Evolutionary conservation across 2,113 vertebrate genomes (phyloP).

Genomic region (Platysternon megacephalum): DNA sequence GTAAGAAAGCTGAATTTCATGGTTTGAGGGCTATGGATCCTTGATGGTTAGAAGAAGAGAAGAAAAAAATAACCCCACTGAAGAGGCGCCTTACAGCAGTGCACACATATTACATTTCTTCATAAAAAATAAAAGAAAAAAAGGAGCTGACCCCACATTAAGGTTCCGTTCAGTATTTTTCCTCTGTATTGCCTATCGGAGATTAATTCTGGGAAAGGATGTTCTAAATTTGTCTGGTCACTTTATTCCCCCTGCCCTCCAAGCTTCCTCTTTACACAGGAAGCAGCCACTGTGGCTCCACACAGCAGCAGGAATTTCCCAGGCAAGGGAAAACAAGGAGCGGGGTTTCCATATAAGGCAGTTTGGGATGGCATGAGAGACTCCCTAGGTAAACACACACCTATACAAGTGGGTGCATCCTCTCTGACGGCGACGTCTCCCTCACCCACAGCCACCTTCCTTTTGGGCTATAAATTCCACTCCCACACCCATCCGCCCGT

Average conservation of each 20-base stretch:
- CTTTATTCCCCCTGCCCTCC: conserved; percentile 41
- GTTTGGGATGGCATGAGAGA: neutral
- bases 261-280: conserved; percentile 82
- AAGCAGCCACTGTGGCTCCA: conserved; percentile 86
- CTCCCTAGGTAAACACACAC: neutral
- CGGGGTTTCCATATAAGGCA: neutral
- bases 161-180: conserved; percentile 45
- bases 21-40: conserved; percentile 35
- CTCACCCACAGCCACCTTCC: neutral
- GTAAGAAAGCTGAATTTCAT: conserved; percentile 59
- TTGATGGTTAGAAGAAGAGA: neutral
- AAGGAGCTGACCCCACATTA: neutral
- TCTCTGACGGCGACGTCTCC: neutral
- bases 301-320: neutral
- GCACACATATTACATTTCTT: neutral
- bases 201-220: conserved; percentile 78
- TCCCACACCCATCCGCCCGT: neutral
- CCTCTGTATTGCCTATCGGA: conserved; percentile 37
- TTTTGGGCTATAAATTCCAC: neutral
- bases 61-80: conserved; percentile 34
- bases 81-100: conserved; percentile 44
- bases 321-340: neutral
- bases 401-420: neutral
- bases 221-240: conserved; percentile 72
- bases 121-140: conserved; percentile 30